These are phyloP conservation scores for Xylota segnis DNA, from an alignment of 2,888 invertebrate genomes.

Conservation along the genomic window DNA sequence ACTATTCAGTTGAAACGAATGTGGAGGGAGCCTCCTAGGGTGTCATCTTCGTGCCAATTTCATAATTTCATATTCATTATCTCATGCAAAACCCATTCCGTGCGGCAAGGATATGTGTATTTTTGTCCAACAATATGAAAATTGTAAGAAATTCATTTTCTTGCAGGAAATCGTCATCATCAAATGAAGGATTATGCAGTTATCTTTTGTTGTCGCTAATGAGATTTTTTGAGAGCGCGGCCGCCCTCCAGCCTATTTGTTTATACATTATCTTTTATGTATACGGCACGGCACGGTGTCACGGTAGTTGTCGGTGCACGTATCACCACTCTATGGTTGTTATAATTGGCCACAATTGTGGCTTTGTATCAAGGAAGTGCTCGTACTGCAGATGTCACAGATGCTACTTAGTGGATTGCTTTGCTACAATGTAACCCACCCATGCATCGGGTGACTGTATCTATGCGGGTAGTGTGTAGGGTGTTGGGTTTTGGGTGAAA, in stretches of 20 bases:
- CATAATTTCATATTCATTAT: constrained; percentile 73
- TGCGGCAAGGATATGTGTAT: constrained; percentile 53
- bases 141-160: constrained; percentile 70
- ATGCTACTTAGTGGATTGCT: not conserved
- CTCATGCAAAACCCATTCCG: constrained; percentile 41
- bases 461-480: not conserved
- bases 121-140: constrained; percentile 48
- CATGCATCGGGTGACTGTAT: not conserved
- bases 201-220: constrained; percentile 77
- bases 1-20: constrained; percentile 40
- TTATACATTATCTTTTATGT: constrained; percentile 62
- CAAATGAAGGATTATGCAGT: constrained; percentile 75
- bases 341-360: constrained; percentile 69
- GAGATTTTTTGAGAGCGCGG: constrained; percentile 71
- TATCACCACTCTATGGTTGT: constrained; percentile 61
- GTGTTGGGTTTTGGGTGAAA: constrained; percentile 39
- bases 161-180: constrained; percentile 69
- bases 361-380: constrained; percentile 67
- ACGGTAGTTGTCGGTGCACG: constrained; percentile 68
- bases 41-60: constrained; percentile 75
- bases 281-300: not conserved
- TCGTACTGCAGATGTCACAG: constrained; percentile 67
- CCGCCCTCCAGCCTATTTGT: constrained; percentile 72
- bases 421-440: constrained; percentile 1
- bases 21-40: constrained; percentile 51